Conservation (phyloP, 2,797 vertebrate species). For the Peromyscus eremicus region DNA sequence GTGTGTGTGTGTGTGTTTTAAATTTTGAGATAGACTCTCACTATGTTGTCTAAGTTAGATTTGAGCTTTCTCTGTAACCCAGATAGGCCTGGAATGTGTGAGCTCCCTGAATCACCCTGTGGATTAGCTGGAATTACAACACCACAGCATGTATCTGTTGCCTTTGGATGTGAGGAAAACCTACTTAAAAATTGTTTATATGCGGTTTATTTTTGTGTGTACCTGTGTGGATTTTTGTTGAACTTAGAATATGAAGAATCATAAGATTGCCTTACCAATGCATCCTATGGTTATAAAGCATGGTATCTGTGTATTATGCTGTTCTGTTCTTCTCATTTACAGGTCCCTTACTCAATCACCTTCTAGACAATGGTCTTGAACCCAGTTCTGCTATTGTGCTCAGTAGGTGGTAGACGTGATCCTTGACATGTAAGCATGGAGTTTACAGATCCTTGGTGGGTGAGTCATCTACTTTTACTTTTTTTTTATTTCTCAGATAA, state of each 20-base stretch:
- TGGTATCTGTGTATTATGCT: background rate
- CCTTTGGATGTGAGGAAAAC: background rate
- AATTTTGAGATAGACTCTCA: background rate
- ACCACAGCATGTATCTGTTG: background rate
- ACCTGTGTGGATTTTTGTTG: background rate
- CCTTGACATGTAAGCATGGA: background rate
- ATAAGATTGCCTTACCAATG: no score
- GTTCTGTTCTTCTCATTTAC: background rate
- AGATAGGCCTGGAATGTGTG: background rate
- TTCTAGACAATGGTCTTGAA: background rate
- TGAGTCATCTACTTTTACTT: conserved; percentile 1
- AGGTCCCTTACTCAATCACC: background rate
- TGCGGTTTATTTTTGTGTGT: background rate
- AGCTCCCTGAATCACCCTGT: background rate
- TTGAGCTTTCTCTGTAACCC: background rate
- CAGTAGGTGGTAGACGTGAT: background rate
- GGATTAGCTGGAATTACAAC: background rate
- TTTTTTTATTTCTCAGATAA: background rate
- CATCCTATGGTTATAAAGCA: background rate
- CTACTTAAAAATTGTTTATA: background rate
- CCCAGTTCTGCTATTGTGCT: background rate
- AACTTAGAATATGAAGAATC: background rate
- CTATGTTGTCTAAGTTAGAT: no score
- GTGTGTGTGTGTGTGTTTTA: no score
- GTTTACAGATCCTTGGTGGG: background rate